Evolutionary conservation across 2,888 invertebrate genomes (phyloP).

Genomic region (Phengaris alcon): DNA sequence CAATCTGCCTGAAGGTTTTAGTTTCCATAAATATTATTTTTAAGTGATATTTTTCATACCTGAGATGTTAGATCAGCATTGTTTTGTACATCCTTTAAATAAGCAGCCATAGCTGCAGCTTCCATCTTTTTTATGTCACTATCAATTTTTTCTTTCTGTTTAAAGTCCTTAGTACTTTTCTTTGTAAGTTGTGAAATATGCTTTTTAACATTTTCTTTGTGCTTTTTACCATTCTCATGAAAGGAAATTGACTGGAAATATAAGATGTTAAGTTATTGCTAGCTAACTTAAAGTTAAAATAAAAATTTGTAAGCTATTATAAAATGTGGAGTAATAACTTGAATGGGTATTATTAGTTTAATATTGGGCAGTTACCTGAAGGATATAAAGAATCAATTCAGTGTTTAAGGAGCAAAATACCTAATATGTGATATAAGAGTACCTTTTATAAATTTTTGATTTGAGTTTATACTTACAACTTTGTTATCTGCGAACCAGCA

Average conservation of each 20-base stretch:
- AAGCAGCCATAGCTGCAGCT: slow-evolving; percentile 92
- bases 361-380: too few species aligned
- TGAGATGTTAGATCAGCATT: slow-evolving; percentile 82
- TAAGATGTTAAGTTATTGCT: neutral
- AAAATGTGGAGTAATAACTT: too few species aligned
- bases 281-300: neutral
- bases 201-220: slow-evolving; percentile 94
- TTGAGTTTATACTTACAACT: slow-evolving; percentile 81
- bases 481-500: slow-evolving; percentile 99
- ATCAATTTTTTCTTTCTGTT: slow-evolving; percentile 87
- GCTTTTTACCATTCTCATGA: slow-evolving; percentile 95
- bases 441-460: neutral
- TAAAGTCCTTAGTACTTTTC: slow-evolving; percentile 88
- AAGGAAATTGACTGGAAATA: slow-evolving; percentile 90
- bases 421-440: too few species aligned
- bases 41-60: slow-evolving; percentile 47
- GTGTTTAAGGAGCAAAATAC: too few species aligned
- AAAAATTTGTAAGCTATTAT: too few species aligned
- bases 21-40: too few species aligned
- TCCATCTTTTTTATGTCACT: slow-evolving; percentile 93
- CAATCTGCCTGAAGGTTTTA: too few species aligned
- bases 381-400: too few species aligned
- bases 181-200: slow-evolving; percentile 91
- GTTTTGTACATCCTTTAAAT: slow-evolving; percentile 88
- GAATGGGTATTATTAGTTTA: too few species aligned